Evolutionary conservation across 2,113 vertebrate genomes (phyloP), one percentile per base, ranked within the genome.

Genomic region (Misgurnus anguillicaudatus): DNA sequence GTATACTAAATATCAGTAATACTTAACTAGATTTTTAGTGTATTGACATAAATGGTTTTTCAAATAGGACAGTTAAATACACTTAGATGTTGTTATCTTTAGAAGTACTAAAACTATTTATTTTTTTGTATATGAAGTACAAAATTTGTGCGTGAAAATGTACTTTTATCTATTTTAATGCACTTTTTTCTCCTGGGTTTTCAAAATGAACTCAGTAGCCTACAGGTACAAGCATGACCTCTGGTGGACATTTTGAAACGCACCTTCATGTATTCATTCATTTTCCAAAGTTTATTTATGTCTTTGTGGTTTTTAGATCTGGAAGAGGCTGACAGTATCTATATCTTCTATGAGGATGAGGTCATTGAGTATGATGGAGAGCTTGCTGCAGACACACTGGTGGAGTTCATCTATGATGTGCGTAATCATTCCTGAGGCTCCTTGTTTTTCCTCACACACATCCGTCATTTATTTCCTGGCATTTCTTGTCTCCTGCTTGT

Each of bases 341-440:
- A 95, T 11, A 93, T 97, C 71, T 96, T 96, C 86, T 92, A 93
- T 39, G 94, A 94, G 6, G 92, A 96, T 0, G 94, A 96, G 80
- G 89, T 97, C 51, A 96, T 97, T 3, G 95, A 97, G 75, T 97
- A 96, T 0, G 95, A 97, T 0, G 96, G 96, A 5, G 95, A 96
- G 83, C 87, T 97, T 57, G 91, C 95, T 0, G 91, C 96, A 0
- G 94, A 96, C 87, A 95, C 95, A 2, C 80, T 97, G 85, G 95
- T 96, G 70, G 95, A 96, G 86, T 96, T 97, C 83, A 85, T 97
- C 21, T 94, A 96, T 9, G 96, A 96, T 19, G 96, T 97, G 82
- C 90, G 95, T 75, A 11, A n/a, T 36, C 10, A 16, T 31, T 24
- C 9, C 66, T 24, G 7, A 9, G 3, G n/a, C 17, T 57, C 9